phyloP scores from a whole-genome alignment of 2,888 invertebrate genomes.

The Leistus spinibarbis region DNA sequence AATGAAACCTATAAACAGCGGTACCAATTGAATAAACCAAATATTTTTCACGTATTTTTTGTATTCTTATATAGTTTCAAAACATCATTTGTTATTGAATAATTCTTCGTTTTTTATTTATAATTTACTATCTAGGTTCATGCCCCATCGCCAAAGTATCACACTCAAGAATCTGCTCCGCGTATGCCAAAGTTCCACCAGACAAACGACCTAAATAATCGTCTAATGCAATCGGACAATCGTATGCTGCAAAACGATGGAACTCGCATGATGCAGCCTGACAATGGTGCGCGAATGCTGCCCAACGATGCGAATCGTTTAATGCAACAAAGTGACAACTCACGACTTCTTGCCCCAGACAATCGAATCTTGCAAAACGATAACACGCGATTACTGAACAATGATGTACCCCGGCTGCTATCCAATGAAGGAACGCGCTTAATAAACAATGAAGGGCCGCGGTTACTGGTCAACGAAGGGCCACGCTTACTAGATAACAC shows the following conservation, averaged over 20 bases:
- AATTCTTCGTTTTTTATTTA: no score
- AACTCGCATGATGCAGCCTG: constrained; percentile 50
- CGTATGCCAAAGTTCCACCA: constrained; percentile 41
- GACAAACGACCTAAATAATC: constrained; percentile 45
- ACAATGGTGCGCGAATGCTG: constrained; percentile 44
- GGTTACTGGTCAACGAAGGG: constrained; percentile 52
- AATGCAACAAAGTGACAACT: constrained; percentile 47
- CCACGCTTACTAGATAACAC: constrained; percentile 51
- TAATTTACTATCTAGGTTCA: constrained; percentile 47
- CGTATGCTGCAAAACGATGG: constrained; percentile 52
- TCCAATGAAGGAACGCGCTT: constrained; percentile 54
- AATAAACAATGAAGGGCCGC: constrained; percentile 52
- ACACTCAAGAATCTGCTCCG: constrained; percentile 47
- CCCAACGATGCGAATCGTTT: constrained; percentile 46
- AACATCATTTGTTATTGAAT: no score
- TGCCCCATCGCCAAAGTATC: constrained; percentile 52
- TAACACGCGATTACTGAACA: constrained; percentile 44
- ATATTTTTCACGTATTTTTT: no score
- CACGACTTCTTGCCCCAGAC: constrained; percentile 38
- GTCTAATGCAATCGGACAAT: constrained; percentile 50
- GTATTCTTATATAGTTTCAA: no score
- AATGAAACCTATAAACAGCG: no score
- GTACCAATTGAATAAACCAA: no score
- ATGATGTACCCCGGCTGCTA: constrained; percentile 51
- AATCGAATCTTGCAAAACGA: constrained; percentile 42